Evolutionary conservation across 2,113 vertebrate genomes (phyloP).

Genomic region (Poicephalus meyeri): DNA sequence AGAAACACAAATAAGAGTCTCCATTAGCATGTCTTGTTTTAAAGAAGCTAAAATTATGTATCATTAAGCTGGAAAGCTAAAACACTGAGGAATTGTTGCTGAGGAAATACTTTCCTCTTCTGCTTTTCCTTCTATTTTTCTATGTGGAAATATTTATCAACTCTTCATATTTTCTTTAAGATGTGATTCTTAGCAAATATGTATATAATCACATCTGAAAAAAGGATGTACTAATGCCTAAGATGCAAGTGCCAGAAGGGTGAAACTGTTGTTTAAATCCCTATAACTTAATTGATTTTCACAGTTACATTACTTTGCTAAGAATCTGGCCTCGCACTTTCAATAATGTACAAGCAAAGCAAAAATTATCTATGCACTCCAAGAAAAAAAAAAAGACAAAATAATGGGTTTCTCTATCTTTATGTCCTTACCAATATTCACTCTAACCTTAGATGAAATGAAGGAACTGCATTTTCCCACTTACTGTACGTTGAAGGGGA

Average conservation of each 20-base stretch:
- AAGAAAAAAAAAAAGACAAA: neutral
- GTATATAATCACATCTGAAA: neutral
- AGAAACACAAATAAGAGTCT: neutral
- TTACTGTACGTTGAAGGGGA: neutral
- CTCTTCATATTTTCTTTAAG: neutral
- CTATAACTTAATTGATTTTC: neutral
- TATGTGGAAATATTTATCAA: neutral
- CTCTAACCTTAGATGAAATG: neutral
- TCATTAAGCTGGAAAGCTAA: neutral
- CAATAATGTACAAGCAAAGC: neutral
- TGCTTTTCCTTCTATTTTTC: neutral
- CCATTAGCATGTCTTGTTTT: neutral
- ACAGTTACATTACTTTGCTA: neutral
- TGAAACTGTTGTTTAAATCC: neutral
- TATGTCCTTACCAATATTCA: neutral
- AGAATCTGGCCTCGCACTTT: neutral
- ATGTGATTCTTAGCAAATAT: neutral
- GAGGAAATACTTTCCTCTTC: neutral
- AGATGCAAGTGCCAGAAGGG: neutral
- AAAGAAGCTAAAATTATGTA: neutral
- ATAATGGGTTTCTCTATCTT: neutral
- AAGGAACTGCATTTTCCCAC: neutral
- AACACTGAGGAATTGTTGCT: neutral
- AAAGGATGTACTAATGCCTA: accelerated
- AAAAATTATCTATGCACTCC: neutral